Base-by-base conservation (phyloP, 2,113 vertebrate genomes). In the Rostratula benghalensis region DNA sequence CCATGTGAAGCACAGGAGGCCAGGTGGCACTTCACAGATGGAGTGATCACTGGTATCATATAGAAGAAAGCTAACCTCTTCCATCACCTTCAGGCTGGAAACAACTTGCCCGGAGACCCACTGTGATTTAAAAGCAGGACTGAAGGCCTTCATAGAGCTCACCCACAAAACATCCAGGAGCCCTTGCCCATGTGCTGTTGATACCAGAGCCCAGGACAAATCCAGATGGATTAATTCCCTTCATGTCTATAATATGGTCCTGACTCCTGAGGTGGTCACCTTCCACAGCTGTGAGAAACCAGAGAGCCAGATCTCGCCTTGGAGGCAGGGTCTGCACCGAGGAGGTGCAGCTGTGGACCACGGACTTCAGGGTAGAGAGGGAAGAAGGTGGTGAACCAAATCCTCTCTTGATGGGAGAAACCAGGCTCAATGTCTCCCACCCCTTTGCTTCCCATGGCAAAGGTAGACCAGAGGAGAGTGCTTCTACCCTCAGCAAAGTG, bases 241-340 rank as follows among this genome's bases (percentile, higher is more conserved):
- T 56, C 5, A 0, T 17, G 23, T 27, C 41, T 75, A 6, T 9
- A 28, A 37, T 39, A 33, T 0, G 46, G 31, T 30, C n/a, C 56
- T 50, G 43, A 24, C 45, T 33, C 28, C 54, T 51, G 37, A 84
- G 57, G 22, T 15, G 28, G 4, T 8, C 41, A 41, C 23, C 25
- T 70, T 33, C 50, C 39, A 79, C 11, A 77, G 67, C 46, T 71
- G 65, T 60, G 64, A 85, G 64, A 83, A 85, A 63, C 28, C 41
- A 76, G 70, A 53, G 27, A 69, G n/a, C 3, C 41, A 59, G 41
- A 27, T 60, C 39, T 53, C 9, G 0, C 25, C 15, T 31, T 3
- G 3, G 53, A 51, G 69, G 39, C 61, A 71, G 33, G 33, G 16
- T 74, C 70, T n/a, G 54, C 54, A 21, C 61, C 0, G 0, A 57